Base-by-base conservation (phyloP, 2,797 vertebrate species). In the Syngnathus acus region DNA sequence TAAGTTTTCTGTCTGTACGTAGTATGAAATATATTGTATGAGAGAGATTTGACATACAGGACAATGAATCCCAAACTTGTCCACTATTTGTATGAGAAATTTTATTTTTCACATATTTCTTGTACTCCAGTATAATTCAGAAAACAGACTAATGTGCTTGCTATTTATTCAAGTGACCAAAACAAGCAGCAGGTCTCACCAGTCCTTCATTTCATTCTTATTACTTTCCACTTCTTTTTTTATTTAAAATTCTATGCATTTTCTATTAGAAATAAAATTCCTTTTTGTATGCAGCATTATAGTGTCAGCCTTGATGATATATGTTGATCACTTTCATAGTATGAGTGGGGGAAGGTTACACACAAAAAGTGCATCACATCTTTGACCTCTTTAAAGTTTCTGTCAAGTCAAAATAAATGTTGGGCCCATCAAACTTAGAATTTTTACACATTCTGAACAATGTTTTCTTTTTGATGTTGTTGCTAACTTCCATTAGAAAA, bases 91-190 rank as follows among this genome's bases (percentile, higher is more conserved):
- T 4, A 16, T 32, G 43, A 57, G 26, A 48, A 54, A 45, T 38
- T 10, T 51, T 61, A 40, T 70, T 45, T 19, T 65, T 59, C 39
- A 67, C 10, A 66, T 58, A 47, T 53, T 58, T 47, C 47, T 40
- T 14, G 39, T 40, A 66, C 38, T 9, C 61, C 63, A 1, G 1
- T 66, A 13, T n/a, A 26, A 62, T 74, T 1, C 51, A 23, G 10
- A 54, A 54, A 11, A 23, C 38, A 26, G 32, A 39, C 9, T 62
- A 3, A 51, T 19, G 38, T 57, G 53, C 42, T 37, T 9, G n/a
- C 45, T 16, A 71, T 17, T 17, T 16, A 10, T 69, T 37, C 32
- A 17, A 64, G 64, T 0, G 63, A 78, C 73, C 75, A 77, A 76
- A 80, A 50, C 62, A 66, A 45, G 10, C 53, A 60, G 42, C 5